Evolutionary conservation across 2,113 vertebrate genomes (phyloP), one percentile per base, ranked within the genome.

Genomic region (Burhinus oedicnemus): DNA sequence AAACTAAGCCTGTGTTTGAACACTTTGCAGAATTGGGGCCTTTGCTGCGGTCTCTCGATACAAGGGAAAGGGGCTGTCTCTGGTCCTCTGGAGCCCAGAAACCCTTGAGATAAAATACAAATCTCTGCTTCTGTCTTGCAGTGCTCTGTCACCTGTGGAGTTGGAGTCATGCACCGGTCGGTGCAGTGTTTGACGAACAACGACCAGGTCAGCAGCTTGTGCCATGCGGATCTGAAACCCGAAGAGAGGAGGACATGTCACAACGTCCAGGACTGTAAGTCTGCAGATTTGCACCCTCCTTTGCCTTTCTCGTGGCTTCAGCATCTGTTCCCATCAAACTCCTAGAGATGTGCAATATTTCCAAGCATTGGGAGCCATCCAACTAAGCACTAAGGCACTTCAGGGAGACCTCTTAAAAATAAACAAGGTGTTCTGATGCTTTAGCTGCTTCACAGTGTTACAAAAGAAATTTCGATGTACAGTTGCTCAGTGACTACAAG

Each of bases 71-170:
- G 1, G 32, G 26, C 52, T 87, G 66, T 55, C 40, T 81, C 30
- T 44, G 26, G 49, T 85, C 40, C 75, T 71, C 65, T 32, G 92
- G 58, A 90, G 60, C 60, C 64, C 78, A 55, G 54, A 74, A 84
- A 21, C 18, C 45, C 45, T 40, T 26, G 81, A 65, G 45, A 54
- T 89, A 71, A 85, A 82, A 8, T 12, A 52, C 3, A 1, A 51
- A 22, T 91, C 27, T 72, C 49, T 78, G 51, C 26, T 34, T 89
- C 74, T 95, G n/a, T 66, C 88, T 94, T 57, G 4, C 93, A 99
- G 99, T 99, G 99, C 91, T 99, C 99, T 0, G 98, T 97, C 87
- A 98, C 98, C 84, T 99, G 99, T 81, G 99, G 99, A 9, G 83
- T 97, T 5, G 99, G 99, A n/a, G 97, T 99, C 95, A 98, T 98